Base-by-base conservation (phyloP, 2,888 invertebrate genomes). In the Eilema sororculum region DNA sequence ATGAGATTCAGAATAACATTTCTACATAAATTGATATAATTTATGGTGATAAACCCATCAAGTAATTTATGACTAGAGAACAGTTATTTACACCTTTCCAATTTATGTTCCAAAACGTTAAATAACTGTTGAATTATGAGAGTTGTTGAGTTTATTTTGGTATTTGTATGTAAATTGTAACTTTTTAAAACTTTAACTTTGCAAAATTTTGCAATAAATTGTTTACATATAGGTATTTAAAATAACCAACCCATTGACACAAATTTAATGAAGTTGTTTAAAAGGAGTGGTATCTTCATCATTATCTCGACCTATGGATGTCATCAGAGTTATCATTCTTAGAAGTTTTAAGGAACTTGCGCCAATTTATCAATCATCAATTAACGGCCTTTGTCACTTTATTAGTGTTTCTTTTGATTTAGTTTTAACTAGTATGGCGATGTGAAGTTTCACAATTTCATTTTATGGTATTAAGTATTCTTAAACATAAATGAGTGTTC, bases 61-160 rank as follows among this genome's bases (percentile, higher is more conserved):
- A 20, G 4, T 3, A 8, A 30, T 60, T 30, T 60, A 30, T 60
- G 30, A 30, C 33, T 20, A 33, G 30, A 30, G 20, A 33, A 60
- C n/a, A 20, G 60, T 60, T 30, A 33, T 60, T 60, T 30, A 30
- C n/a, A 60, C 60, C n/a, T 60, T 60, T 60, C 60, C 16, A 60
- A 20, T 33, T 60, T 30, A 60, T 41, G 25, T 41, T 33, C 4
- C 30, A 24, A 62, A 37, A 33, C 20, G 25, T 46, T 46, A 33
- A 61, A n/a, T 61, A 61, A 33, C 30, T 61, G 61, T 13, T 28
- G 33, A 61, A 33, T 61, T 61, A 61, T 61, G 61, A 20, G 30
- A 33, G 20, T 46, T 20, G 46, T 6, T n/a, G n/a, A 52, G n/a
- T 52, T 46, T 20, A 6, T 16, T 46, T 46, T 46, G 46, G 20